These are phyloP conservation scores for Neogale vison DNA, from an alignment of 2,113 vertebrate genomes.

Conservation along the genomic window DNA sequence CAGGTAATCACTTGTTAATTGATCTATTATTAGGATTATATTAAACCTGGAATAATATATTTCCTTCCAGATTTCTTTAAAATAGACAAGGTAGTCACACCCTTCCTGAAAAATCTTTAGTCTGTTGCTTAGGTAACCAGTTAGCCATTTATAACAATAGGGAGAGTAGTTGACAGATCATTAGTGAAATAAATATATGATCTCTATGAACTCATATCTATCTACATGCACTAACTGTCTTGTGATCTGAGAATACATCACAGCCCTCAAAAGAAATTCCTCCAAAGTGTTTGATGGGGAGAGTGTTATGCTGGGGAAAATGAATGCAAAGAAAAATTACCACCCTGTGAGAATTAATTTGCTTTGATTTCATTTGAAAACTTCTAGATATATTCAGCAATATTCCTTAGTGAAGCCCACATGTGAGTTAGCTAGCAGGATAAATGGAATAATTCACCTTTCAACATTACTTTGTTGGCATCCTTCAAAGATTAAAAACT, in stretches of 20 bases:
- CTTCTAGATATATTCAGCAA: background rate
- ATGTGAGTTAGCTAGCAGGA: constrained; percentile 23
- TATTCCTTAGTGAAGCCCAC: constrained; percentile 28
- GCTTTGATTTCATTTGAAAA: constrained; percentile 66
- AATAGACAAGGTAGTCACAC: constrained; percentile 48
- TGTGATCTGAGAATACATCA: constrained; percentile 65
- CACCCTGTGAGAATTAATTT: constrained; percentile 69
- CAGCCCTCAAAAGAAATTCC: constrained; percentile 37
- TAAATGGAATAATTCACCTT: background rate
- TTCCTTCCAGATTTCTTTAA: constrained; percentile 42
- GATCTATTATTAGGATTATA: constrained; percentile 71
- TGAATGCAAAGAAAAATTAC: constrained; percentile 66
- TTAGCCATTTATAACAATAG: constrained; percentile 75
- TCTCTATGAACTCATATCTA: constrained; percentile 61
- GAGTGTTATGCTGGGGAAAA: constrained; percentile 51
- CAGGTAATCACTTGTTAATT: constrained; percentile 82
- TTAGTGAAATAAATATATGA: constrained; percentile 79
- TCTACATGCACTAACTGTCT: constrained; percentile 46
- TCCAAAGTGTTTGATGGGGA: constrained; percentile 36
- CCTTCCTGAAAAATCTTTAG: constrained; percentile 50
- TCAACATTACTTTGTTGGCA: constrained; percentile 55
- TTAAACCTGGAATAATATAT: constrained; percentile 48
- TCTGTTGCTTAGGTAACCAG: constrained; percentile 64
- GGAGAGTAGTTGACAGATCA: constrained; percentile 73
- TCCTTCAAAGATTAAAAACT: constrained; percentile 57